Conservation (phyloP, 1,140 invertebrate genomes). For the Meloidogyne floridensis region DNA sequence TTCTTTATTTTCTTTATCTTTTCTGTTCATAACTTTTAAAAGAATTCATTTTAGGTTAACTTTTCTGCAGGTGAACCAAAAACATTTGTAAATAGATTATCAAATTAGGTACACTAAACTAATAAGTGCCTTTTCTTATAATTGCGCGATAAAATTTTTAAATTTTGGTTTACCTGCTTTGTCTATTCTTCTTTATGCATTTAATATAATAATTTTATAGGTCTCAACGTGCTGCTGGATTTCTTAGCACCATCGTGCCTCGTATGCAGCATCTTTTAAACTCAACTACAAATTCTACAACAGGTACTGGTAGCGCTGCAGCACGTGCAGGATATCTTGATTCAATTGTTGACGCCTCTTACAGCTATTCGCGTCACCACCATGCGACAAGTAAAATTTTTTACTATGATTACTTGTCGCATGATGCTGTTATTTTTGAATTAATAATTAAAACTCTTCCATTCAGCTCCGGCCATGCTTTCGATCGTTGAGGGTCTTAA, state of each 20-base stretch:
- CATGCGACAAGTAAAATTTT: conserved; percentile 35
- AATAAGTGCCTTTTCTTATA: not conserved
- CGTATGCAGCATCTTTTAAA: conserved; percentile 95
- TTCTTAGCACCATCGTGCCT: conserved; percentile 89
- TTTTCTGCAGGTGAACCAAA: conserved; percentile 4
- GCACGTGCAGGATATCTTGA: conserved; percentile 11
- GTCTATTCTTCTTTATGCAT: not conserved
- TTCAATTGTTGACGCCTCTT: not conserved
- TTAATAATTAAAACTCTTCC: not conserved
- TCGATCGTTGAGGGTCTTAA: conserved; percentile 83
- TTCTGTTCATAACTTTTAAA: not conserved
- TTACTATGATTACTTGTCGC: not conserved
- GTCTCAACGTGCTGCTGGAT: conserved; percentile 67
- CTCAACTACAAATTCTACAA: conserved; percentile 48
- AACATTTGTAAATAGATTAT: too few relatives aligned
- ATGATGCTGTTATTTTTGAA: not conserved
- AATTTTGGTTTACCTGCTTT: conserved; percentile 14
- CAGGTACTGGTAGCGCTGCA: conserved; percentile 33
- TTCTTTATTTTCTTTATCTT: not conserved
- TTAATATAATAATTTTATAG: not conserved
- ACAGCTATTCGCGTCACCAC: conserved; percentile 19
- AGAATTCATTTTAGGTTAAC: not conserved
- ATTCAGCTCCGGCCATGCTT: conserved; percentile 24
- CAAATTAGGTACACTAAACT: too few relatives aligned
- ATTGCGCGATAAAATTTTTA: not conserved